Evolutionary conservation across 2,888 invertebrate genomes (phyloP), one percentile per base, ranked within the genome.

Genomic region (Hypselothyrea guttata): DNA sequence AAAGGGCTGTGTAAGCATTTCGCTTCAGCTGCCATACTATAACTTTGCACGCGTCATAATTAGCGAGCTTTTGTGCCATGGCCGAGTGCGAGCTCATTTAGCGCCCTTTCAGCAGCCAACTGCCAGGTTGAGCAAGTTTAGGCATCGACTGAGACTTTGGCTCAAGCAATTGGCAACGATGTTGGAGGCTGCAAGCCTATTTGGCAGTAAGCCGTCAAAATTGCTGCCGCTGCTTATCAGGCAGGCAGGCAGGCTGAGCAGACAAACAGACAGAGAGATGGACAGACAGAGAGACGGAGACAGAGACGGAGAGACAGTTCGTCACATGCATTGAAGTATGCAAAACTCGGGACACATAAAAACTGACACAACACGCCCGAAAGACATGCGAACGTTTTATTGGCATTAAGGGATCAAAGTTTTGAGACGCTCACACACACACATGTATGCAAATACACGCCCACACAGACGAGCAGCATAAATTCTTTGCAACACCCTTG

Each of bases 351-450:
- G 45, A 48, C 68, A 57, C 62, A 77, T 76, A 78, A 75, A 75
- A 78, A 78, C 55, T 75, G 76, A 78, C 78, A 71, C 78, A 78
- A 75, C 76, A 77, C 71, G 78, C 69, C 60, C 67, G 62, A 59
- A 75, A 79, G 76, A 75, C 81, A 79, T 79, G 74, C 81, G 75
- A 82, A 83, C 83, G 81, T 79, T 82, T 82, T 82, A 82, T 83
- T 82, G 83, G 81, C 75, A 81, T 83, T 82, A 83, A 81, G 81
- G 81, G 83, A 82, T 83, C 83, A 77, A 82, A 71, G 75, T 66
- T 71, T 69, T 70, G 58, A 60, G 70, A 67, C 48, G 35, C 51
- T 34, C 54, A 58, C 35, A 35, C 53, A 37, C 42, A 33, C 15
- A 49, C 27, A 44, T 18, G n/a, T 34, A 16, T n/a, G 33, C 34